Base-by-base conservation (phyloP, 1,140 invertebrate species). In the Drosophila saltans region DNA sequence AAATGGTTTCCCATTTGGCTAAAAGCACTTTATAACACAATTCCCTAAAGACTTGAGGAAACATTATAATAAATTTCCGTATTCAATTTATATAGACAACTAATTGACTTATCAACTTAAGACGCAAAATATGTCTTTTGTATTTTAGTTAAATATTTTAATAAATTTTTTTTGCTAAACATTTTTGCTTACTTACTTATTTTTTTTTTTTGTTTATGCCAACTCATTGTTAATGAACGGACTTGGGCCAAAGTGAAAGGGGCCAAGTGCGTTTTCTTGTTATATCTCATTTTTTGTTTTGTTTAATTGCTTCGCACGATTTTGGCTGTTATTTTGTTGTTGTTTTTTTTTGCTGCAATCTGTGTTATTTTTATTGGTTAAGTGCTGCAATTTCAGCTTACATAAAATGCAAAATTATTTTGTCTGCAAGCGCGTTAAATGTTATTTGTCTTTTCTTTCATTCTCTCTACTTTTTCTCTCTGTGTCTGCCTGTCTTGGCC, bases 381-480 rank as follows among this genome's bases (percentile, higher is more conserved):
- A 82, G 70, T 77, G 72, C 83, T 66, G 76, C 67, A 77, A 82
- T 86, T 88, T 57, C 45, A 71, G 28, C 61, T 85, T 84, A 84
- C 71, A 78, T 85, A 84, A 84, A 80, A 62, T 71, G 68, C 41
- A 65, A 60, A 69, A 78, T 77, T 77, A 77, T 77, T 52, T 52
- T 70, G 74, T 77, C 74, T 70, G 74, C 56, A 57, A 77, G 60
- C 74, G 73, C 60, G 55, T 69, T 40, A 64, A 76, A 69, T 69
- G 66, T 52, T 63, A 43, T 48, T 60, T 59, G 48, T 69, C 21
- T 39, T 61, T 59, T 64, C 59, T 28, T n/a, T 56, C 26, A 16
- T 16, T 58, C 26, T 57, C 30, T 8, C 36, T 40, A 3, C 21
- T 11, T 40, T 21, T 30, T 33, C 10, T 40, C 52, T 64, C 48